A percentile compares a stretch with the other conserved stretches of the same genome.
These are phyloP conservation scores for Heterodera filipjevi DNA, from an alignment of 2,888 invertebrate species.

Conservation along the genomic window DNA sequence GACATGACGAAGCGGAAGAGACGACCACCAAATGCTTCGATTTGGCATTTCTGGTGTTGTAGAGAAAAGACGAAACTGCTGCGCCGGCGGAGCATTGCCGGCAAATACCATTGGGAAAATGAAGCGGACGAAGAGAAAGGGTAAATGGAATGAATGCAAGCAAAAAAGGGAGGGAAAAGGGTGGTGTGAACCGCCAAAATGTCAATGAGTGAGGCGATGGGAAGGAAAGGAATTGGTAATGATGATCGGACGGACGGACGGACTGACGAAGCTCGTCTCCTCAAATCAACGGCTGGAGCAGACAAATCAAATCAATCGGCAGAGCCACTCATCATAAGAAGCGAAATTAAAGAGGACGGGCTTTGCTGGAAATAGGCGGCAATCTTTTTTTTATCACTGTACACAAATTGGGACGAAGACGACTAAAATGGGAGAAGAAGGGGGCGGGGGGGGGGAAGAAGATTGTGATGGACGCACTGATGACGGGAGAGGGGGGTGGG, in stretches of 20 bases:
- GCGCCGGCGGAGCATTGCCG: not conserved
- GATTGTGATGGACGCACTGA: no score
- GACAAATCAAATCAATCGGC: not conserved
- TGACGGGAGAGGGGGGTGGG: not conserved
- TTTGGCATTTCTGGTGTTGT: no score
- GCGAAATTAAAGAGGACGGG: not conserved
- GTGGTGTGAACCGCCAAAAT: not conserved
- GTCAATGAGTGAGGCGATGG: not conserved
- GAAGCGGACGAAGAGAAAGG: not conserved
- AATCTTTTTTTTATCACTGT: slow-evolving; percentile 3
- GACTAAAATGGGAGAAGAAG: not conserved
- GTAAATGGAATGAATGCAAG: not conserved
- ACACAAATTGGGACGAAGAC: slow-evolving; percentile 5
- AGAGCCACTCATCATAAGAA: not conserved
- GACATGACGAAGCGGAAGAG: not conserved
- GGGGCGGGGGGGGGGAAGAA: not conserved
- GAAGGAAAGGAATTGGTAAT: not conserved
- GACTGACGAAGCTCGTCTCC: not conserved
- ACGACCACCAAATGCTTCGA: not conserved
- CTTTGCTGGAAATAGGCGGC: not conserved
- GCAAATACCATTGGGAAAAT: not conserved
- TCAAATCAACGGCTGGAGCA: not conserved
- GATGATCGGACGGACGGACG: slow-evolving; percentile 10
- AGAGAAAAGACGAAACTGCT: not conserved
- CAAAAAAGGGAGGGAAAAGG: not conserved